Base-by-base conservation (phyloP, 2,113 vertebrate genomes). In the Corythaeola cristata region DNA sequence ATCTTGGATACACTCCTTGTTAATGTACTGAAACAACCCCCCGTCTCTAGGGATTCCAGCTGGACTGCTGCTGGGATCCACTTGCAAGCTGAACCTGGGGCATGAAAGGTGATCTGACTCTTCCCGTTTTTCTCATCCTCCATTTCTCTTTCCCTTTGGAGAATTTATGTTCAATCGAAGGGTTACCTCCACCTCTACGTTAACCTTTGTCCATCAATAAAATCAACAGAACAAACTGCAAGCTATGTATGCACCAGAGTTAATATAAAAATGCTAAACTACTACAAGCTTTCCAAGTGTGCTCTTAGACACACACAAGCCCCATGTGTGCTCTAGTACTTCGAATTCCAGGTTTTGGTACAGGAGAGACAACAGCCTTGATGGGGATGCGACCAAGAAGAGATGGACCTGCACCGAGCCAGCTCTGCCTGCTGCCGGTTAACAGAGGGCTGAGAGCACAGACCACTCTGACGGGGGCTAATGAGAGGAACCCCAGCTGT, bases 11-110 rank as follows among this genome's bases (percentile, higher is more conserved):
- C 89, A 76, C 27, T 85, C 60, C 78, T 94, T 91, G 71, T 80
- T 96, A 94, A 95, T 58, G 68, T 82, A 80, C 68, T 62, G 79
- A 97, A 96, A 94, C 92, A 81, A 47, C 21, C 49, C 41, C 68
- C 32, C 0, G 2, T 76, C 90, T 88, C 93, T 21, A 95, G 81
- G 64, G 63, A 59, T 72, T 80, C 69, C 79, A 76, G 85, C 59
- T 83, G 85, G 76, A 69, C 55, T 37, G 66, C 45, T 85, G 88
- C 79, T 85, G 63, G 44, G 80, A 91, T 84, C 53, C 47, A 72
- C 66, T 56, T 83, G 66, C 85, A 90, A 76, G 73, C 50, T n/a
- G 39, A 78, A 87, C 28, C 33, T 71, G 72, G 28, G 39, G 58
- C 62, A 88, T 62, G 49, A 83, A 88, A 85, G 56, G 28, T 79